Percentiles rank a stretch among this genome's conserved stretches.
Evolutionary conservation across 1,140 invertebrate genomes (phyloP).

Genomic region (Trinorchestia longiramus): DNA sequence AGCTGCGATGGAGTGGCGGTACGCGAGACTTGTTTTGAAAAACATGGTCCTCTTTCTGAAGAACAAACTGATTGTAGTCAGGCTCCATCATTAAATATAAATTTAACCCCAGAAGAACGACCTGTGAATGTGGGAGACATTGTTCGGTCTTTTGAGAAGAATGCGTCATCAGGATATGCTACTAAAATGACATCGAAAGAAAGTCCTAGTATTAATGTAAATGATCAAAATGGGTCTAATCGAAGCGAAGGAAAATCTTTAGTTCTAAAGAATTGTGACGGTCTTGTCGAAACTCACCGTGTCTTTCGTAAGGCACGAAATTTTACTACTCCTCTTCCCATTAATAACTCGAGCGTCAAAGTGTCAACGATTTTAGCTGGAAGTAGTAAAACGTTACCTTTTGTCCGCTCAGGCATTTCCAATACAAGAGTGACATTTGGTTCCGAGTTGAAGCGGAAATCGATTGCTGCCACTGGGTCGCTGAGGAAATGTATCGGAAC

Average conservation of each 20-base stretch:
- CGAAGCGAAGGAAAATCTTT: neutral
- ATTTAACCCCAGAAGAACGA: neutral
- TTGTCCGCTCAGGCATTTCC: conserved; percentile 3
- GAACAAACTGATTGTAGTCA: neutral
- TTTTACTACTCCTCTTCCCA: neutral
- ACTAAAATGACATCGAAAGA: neutral
- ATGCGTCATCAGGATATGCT: neutral
- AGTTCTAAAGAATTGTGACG: neutral
- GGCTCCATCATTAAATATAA: neutral
- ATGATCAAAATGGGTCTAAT: neutral
- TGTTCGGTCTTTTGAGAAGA: neutral
- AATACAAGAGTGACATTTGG: conserved; percentile 1
- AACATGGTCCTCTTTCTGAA: neutral
- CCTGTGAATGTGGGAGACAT: neutral
- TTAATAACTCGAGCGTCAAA: neutral
- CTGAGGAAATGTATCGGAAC: neutral
- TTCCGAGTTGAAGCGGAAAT: neutral
- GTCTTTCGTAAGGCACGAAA: neutral
- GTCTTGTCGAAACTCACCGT: neutral
- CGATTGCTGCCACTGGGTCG: conserved; percentile 14
- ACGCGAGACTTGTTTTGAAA: neutral
- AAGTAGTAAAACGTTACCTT: conserved; percentile 29
- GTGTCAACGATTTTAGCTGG: neutral
- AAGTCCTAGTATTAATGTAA: neutral
- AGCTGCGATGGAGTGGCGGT: neutral